Evolutionary conservation across 2,888 invertebrate genomes (phyloP).

Genomic region (Diarsia brunnea): DNA sequence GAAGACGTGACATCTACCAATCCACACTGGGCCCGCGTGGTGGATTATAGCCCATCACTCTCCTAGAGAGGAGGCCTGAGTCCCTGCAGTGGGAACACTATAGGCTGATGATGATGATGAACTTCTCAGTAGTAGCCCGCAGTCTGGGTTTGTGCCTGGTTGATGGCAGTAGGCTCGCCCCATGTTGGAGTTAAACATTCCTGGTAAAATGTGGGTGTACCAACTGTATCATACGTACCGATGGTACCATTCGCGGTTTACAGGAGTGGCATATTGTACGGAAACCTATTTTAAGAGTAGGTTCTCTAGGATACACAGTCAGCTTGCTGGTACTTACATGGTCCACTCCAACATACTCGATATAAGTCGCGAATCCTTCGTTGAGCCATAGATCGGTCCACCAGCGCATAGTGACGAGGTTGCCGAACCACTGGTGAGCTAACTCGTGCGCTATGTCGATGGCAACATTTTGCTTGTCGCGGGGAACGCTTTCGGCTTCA

Average conservation of each 20-base stretch:
- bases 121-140: neutral
- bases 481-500: slow-evolving; percentile 83
- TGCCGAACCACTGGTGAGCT: slow-evolving; percentile 95
- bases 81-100: too few relatives aligned
- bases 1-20: too few relatives aligned
- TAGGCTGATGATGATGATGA: too few relatives aligned
- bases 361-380: slow-evolving; percentile 93
- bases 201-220: too few relatives aligned
- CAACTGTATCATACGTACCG: too few relatives aligned
- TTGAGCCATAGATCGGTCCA: slow-evolving; percentile 94
- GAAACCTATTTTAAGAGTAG: neutral
- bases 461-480: slow-evolving; percentile 89
- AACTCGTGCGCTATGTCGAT: slow-evolving; percentile 92
- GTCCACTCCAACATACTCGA: slow-evolving; percentile 89
- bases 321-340: slow-evolving; percentile 81
- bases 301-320: neutral
- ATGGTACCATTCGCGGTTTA: too few relatives aligned
- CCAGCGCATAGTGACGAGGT: slow-evolving; percentile 93
- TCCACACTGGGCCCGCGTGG: too few relatives aligned
- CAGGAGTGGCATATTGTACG: neutral
- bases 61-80: too few relatives aligned
- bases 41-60: too few relatives aligned
- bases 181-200: too few relatives aligned
- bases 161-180: too few relatives aligned
- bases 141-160: neutral